Percentiles rank a stretch among this genome's conserved stretches.
Evolutionary conservation across 1,140 invertebrate species (phyloP).

Genomic region (Zaprionus camerounensis): DNA sequence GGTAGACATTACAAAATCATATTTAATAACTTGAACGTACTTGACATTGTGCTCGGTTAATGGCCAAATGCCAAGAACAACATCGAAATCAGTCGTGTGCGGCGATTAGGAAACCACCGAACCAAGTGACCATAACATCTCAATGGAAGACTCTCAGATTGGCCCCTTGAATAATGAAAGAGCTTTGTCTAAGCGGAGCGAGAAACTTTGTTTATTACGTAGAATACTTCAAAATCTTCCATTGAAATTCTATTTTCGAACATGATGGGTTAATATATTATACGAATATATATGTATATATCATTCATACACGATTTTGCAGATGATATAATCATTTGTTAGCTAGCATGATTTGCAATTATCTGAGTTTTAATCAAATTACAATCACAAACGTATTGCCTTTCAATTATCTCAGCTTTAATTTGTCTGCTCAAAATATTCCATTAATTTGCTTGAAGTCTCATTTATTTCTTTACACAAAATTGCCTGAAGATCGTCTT

Average conservation of each 20-base stretch:
- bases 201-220: not conserved
- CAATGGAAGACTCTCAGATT: not conserved
- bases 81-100: slow-evolving; percentile 59
- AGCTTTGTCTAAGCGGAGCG: not conserved
- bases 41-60: slow-evolving; percentile 73
- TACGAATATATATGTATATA: not conserved
- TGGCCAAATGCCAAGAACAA: slow-evolving; percentile 70
- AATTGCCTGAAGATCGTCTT: not conserved
- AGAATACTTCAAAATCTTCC: not conserved
- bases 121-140: slow-evolving; percentile 34
- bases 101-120: slow-evolving; percentile 64
- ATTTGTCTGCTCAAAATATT: not conserved
- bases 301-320: not conserved
- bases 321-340: not conserved
- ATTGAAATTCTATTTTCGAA: not conserved
- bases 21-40: slow-evolving; percentile 67
- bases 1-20: slow-evolving; percentile 36
- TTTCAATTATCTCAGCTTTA: not conserved
- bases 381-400: not conserved
- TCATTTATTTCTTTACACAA: too few relatives aligned
- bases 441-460: not conserved
- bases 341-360: slow-evolving; percentile 6
- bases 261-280: not conserved
- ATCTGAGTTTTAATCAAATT: not conserved
- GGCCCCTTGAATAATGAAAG: not conserved